phyloP scores from a whole-genome alignment of 2,113 vertebrate genomes.

The Perca schrenkii region DNA sequence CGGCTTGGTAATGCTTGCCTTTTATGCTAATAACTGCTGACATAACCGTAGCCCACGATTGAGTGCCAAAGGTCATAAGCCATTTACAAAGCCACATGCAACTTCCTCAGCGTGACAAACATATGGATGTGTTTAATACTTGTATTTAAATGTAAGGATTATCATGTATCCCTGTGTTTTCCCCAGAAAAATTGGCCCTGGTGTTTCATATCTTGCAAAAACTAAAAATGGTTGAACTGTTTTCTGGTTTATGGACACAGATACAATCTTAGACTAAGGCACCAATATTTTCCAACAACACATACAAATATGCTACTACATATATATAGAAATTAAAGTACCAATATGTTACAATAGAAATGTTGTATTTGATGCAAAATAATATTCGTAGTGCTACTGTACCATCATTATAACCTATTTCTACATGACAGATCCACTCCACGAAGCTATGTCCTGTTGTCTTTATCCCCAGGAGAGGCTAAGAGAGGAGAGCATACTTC shows the following conservation, averaged over 20 bases:
- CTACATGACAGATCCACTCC: background rate
- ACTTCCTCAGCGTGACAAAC: background rate
- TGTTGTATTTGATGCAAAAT: background rate
- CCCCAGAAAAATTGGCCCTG: background rate
- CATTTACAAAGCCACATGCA: background rate
- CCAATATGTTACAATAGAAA: background rate
- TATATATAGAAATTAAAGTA: background rate
- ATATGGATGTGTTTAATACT: no score
- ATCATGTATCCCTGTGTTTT: background rate
- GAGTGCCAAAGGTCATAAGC: slow-evolving; percentile 28
- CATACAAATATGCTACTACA: no score
- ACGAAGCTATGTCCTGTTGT: background rate
- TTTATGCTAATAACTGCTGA: background rate
- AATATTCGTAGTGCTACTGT: background rate
- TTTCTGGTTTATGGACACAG: background rate
- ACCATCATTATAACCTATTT: background rate
- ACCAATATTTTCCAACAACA: background rate
- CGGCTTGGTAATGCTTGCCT: background rate
- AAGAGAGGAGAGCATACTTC: slow-evolving; percentile 74
- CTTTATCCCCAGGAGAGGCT: slow-evolving; percentile 79
- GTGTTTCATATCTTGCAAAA: background rate
- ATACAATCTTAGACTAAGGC: background rate
- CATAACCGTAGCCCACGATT: background rate
- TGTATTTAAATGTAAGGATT: background rate
- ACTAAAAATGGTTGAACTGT: background rate